Evolutionary conservation across 1,140 invertebrate species (phyloP), one percentile per base, ranked within the genome.

Genomic region (Drosophila serrata): DNA sequence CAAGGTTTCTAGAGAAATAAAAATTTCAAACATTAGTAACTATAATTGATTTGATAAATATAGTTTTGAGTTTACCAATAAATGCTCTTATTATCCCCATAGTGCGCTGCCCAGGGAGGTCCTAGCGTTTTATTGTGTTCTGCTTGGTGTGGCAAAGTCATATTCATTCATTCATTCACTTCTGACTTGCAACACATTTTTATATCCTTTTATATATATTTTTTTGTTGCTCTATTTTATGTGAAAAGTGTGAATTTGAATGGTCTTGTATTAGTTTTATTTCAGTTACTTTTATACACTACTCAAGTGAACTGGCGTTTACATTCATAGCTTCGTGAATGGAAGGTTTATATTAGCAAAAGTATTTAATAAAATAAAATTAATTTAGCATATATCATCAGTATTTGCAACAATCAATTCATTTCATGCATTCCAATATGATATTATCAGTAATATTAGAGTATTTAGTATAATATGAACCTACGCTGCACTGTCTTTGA

Each of bases 161-260:
- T 82, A 87, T 79, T 87, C 82, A 80, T 82, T 82, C 80, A 82
- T 81, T 88, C 84, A 85, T 77, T 85, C 81, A 84, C 61, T 81
- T 69, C 64, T 78, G 82, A 88, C 80, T 88, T 76, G 76, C 84
- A 84, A 88, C 84, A 87, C 84, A 87, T 88, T 87, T 87, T 87
- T 88, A 88, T 77, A 73, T 88, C 75, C 82, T 56, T 64, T 45
- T 15, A n/a, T n/a, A n/a, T n/a, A n/a, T n/a, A 15, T 24, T 45
- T 45, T 53, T 31, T 33, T 51, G 27, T 19, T 58, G 42, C 33
- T 42, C 55, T 40, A 67, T 87, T 79, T 78, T 61, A 76, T 69
- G 75, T 55, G 58, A 49, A 67, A 70, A 86, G 82, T 86, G 82
- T 86, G 79, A 86, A 79, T 75, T 60, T 51, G 72, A 75, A 77